phyloP scores from a whole-genome alignment of 1,140 invertebrate species.

The Kradibia gibbosae region DNA sequence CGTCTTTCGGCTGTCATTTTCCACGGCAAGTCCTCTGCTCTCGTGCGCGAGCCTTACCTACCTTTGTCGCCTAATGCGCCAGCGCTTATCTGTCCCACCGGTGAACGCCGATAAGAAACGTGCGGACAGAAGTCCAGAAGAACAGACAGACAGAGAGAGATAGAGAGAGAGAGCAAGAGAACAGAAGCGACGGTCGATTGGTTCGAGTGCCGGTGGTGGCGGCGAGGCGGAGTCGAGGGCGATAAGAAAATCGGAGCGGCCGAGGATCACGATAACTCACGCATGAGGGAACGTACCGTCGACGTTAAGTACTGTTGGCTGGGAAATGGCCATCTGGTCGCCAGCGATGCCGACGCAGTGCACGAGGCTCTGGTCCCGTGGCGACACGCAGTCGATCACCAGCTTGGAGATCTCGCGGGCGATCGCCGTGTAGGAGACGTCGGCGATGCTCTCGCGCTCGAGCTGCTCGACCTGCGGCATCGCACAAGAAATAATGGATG shows the following conservation, averaged over 20 bases:
- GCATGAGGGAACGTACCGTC: background rate
- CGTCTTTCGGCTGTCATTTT: no score
- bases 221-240: background rate
- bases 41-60: no score
- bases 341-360: constrained; percentile 82
- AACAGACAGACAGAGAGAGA: no score
- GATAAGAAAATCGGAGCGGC: background rate
- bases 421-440: constrained; percentile 67
- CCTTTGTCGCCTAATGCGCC: no score
- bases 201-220: background rate
- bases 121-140: no score
- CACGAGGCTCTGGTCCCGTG: constrained; percentile 77
- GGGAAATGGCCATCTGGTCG: constrained; percentile 72
- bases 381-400: constrained; percentile 76
- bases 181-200: background rate
- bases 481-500: background rate
- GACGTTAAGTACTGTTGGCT: constrained; percentile 66
- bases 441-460: constrained; percentile 55
- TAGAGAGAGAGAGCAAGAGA: no score
- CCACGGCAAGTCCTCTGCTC: no score
- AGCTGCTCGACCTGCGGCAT: constrained; percentile 56
- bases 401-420: constrained; percentile 78
- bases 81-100: no score
- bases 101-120: no score
- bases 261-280: background rate